A percentile compares a stretch with the other conserved stretches of the same genome.
Evolutionary conservation across 1,140 invertebrate genomes (phyloP).

Genomic region (Drosophila pachea): DNA sequence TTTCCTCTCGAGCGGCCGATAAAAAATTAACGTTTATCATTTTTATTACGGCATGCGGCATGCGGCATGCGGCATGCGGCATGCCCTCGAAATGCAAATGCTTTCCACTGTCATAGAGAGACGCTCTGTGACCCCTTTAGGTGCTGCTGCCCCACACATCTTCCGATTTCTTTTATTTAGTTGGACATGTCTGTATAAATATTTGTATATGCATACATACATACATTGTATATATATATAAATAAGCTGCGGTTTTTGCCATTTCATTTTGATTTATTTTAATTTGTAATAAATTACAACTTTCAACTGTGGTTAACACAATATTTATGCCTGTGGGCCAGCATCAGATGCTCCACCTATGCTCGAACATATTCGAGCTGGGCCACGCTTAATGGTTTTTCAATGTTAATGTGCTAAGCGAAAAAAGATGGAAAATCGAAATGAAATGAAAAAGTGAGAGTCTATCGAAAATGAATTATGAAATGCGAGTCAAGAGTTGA

Average conservation of each 20-base stretch:
- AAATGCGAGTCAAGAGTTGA: constrained; percentile 54
- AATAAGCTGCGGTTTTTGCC: constrained; percentile 16
- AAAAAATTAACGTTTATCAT: constrained; percentile 69
- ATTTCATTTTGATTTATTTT: constrained; percentile 69
- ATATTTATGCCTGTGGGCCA: constrained; percentile 38
- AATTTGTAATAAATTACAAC: constrained; percentile 72
- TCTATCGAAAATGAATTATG: constrained; percentile 63
- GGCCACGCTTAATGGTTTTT: constrained; percentile 53
- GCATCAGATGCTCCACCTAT: constrained; percentile 31
- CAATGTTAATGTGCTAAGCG: constrained; percentile 59
- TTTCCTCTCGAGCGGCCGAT: constrained; percentile 42
- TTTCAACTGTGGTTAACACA: constrained; percentile 57
- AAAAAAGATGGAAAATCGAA: constrained; percentile 20
- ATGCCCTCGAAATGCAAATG: constrained; percentile 67
- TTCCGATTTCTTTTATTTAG: constrained; percentile 4
- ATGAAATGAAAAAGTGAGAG: constrained; percentile 60
- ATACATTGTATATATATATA: not conserved
- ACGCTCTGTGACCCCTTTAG: constrained; percentile 26
- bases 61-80: constrained; percentile 23
- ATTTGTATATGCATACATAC: no score
- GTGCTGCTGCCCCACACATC: not conserved
- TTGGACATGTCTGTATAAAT: not conserved
- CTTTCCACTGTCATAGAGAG: constrained; percentile 45
- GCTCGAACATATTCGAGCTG: constrained; percentile 34
- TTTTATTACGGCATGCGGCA: constrained; percentile 41